Percentiles rank a stretch among this genome's conserved stretches.
phyloP scores from a whole-genome alignment of 2,113 vertebrate genomes.

The Cololabis saira region DNA sequence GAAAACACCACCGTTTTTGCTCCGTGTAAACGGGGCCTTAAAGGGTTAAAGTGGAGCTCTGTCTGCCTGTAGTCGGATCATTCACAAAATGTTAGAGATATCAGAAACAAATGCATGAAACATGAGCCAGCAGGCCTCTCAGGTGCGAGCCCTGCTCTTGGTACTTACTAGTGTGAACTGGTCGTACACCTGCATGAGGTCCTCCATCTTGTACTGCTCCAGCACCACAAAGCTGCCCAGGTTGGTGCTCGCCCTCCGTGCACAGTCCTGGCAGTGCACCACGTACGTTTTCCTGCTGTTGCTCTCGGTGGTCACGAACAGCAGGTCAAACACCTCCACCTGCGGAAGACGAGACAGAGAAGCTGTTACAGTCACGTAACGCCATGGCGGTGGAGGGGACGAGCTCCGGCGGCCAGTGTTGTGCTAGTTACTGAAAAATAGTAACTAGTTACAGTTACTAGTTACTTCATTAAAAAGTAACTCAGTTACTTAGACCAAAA shows the following conservation, averaged over 20 bases:
- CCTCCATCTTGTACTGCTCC: slow-evolving; percentile 97
- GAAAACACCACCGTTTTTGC: no score
- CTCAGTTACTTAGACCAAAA: no score
- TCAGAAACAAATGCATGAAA: no score
- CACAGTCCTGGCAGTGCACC: slow-evolving; percentile 98
- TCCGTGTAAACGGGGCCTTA: no score
- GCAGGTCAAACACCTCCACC: slow-evolving; percentile 98
- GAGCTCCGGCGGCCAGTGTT: no score
- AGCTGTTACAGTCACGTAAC: background rate
- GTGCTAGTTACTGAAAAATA: no score
- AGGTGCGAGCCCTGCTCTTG: background rate
- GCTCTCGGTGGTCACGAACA: slow-evolving; percentile 96
- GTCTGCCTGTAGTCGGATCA: background rate
- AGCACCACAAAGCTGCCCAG: slow-evolving; percentile 98
- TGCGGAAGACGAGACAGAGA: slow-evolving; percentile 57
- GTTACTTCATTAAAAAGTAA: no score
- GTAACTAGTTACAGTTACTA: no score
- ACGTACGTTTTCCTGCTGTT: slow-evolving; percentile 91
- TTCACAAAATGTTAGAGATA: no score
- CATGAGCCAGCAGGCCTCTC: no score
- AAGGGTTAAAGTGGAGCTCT: no score
- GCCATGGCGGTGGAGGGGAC: background rate
- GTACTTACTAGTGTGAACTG: slow-evolving; percentile 98
- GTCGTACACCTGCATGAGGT: slow-evolving; percentile 98
- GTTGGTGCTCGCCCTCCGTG: slow-evolving; percentile 90